phyloP scores from a whole-genome alignment of 2,888 invertebrate species.

The Calliphora vomitoria region DNA sequence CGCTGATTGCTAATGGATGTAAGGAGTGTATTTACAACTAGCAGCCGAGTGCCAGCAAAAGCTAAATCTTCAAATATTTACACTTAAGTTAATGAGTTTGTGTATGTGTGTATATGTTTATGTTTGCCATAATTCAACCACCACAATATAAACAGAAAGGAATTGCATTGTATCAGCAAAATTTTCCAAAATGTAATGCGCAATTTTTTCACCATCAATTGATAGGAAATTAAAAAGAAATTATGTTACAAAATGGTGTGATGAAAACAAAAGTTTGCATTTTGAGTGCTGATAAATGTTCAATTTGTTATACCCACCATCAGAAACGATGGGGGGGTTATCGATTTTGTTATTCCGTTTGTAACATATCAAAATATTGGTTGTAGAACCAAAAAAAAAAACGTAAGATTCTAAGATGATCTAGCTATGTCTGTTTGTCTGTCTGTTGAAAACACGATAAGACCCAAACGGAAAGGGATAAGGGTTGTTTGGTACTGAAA shows the following conservation, averaged over 20 bases:
- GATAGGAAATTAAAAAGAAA: slow-evolving; percentile 18
- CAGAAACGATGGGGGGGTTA: too few relatives aligned
- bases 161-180: not conserved
- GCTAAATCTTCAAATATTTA: not conserved
- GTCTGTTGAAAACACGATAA: too few relatives aligned
- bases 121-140: not conserved
- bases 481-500: too few relatives aligned
- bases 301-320: too few relatives aligned
- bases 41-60: not conserved
- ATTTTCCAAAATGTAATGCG: not conserved
- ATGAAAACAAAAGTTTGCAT: too few relatives aligned
- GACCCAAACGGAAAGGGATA: too few relatives aligned
- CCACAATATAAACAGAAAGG: not conserved
- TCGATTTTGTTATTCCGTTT: too few relatives aligned
- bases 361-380: too few relatives aligned
- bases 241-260: not conserved
- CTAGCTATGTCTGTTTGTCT: too few relatives aligned
- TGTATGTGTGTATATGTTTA: not conserved
- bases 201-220: not conserved
- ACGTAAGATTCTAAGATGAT: too few relatives aligned
- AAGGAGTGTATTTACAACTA: not conserved
- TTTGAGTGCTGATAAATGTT: too few relatives aligned
- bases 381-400: too few relatives aligned
- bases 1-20: not conserved
- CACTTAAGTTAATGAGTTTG: not conserved